Percentiles rank a stretch among this genome's conserved stretches.
Conservation (phyloP, 2,888 invertebrate genomes). For the Leptodirus hochenwartii region DNA sequence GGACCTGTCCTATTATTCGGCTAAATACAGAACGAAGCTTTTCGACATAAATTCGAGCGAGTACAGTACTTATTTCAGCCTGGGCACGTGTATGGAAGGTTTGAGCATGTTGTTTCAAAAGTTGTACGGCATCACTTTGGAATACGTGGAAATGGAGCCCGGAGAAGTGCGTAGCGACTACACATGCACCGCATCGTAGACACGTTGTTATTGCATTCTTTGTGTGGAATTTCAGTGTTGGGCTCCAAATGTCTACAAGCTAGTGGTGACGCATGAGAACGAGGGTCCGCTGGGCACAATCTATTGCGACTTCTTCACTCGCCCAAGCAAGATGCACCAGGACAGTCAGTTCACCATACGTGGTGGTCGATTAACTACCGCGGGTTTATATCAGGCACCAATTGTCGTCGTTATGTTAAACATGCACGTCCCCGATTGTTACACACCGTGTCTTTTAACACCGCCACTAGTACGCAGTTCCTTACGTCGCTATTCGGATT, state of each 20-base stretch:
- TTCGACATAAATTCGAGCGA: slow-evolving; percentile 52
- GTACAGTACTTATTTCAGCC: slow-evolving; percentile 71
- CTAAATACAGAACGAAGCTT: slow-evolving; percentile 51
- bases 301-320: slow-evolving; percentile 92
- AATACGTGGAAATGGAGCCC: slow-evolving; percentile 48
- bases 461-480: slow-evolving; percentile 75
- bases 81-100: slow-evolving; percentile 95
- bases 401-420: slow-evolving; percentile 88
- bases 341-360: slow-evolving; percentile 98
- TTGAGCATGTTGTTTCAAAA: slow-evolving; percentile 72
- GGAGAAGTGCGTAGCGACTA: too few relatives aligned
- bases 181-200: too few relatives aligned
- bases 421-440: slow-evolving; percentile 55
- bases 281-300: slow-evolving; percentile 81
- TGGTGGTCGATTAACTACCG: slow-evolving; percentile 64
- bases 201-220: too few relatives aligned
- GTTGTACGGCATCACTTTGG: slow-evolving; percentile 65
- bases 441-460: slow-evolving; percentile 59
- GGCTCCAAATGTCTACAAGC: slow-evolving; percentile 76
- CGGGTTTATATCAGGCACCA: slow-evolving; percentile 77
- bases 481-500: too few relatives aligned
- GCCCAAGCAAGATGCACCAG: slow-evolving; percentile 83
- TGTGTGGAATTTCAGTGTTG: too few relatives aligned
- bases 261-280: slow-evolving; percentile 69
- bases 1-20: slow-evolving; percentile 78